A percentile compares a stretch with the other conserved stretches of the same genome.
Conservation (phyloP, 2,888 invertebrate species). For the Rhamnusium bicolor region DNA sequence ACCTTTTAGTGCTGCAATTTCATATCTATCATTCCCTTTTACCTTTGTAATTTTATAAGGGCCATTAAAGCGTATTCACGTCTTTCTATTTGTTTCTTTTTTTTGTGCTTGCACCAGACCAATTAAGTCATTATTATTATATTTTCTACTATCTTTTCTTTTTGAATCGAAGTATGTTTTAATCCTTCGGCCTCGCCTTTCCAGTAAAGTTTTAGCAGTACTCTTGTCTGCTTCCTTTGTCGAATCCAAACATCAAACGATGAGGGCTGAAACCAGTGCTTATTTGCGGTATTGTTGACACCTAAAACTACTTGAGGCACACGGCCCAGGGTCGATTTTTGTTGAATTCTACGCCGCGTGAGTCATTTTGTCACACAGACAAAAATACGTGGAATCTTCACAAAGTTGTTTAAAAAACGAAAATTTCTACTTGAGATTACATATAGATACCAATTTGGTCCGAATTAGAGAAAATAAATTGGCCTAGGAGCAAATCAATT, state of each 20-base stretch:
- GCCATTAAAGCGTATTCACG: slow-evolving; percentile 1
- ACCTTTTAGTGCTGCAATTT: neutral
- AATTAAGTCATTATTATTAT: neutral
- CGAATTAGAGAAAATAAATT: too few relatives aligned
- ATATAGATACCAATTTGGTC: too few relatives aligned
- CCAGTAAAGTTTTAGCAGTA: neutral
- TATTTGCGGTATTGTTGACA: neutral
- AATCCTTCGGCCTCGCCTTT: neutral
- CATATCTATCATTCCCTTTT: slow-evolving; percentile 12
- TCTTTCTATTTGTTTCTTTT: slow-evolving; percentile 5
- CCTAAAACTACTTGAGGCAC: neutral
- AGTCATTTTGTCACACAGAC: too few relatives aligned
- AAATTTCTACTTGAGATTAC: too few relatives aligned
- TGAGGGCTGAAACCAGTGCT: neutral
- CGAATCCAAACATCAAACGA: neutral
- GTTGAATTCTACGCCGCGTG: too few relatives aligned
- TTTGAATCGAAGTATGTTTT: neutral
- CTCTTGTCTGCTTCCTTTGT: neutral
- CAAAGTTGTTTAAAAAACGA: too few relatives aligned
- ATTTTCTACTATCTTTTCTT: neutral
- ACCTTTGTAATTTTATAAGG: slow-evolving; percentile 4
- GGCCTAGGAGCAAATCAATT: too few relatives aligned
- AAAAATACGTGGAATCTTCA: too few relatives aligned
- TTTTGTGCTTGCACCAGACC: neutral
- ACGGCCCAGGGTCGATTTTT: too few relatives aligned